phyloP scores from a whole-genome alignment of 2,113 vertebrate genomes.

The Eptatretus burgeri region DNA sequence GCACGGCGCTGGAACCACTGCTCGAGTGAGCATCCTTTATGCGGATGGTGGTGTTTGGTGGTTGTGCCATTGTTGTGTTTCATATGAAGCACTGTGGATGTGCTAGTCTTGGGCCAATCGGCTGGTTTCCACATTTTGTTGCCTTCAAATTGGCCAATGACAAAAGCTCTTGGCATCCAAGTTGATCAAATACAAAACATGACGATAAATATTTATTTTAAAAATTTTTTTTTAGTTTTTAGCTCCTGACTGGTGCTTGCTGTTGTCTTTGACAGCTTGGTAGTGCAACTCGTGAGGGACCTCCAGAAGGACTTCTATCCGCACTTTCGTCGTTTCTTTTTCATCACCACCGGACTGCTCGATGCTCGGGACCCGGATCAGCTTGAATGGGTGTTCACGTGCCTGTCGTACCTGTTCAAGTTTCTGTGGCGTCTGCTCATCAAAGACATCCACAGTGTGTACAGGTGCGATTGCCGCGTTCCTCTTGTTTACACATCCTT shows the following conservation, averaged over 20 bases:
- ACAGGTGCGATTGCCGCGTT: slow-evolving; percentile 24
- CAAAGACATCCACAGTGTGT: slow-evolving; percentile 59
- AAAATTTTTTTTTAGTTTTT: no score
- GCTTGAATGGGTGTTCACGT: slow-evolving; percentile 69
- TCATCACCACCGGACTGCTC: slow-evolving; percentile 40
- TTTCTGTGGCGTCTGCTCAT: slow-evolving; percentile 87
- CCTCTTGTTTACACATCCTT: no score
- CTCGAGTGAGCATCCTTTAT: slow-evolving; percentile 38
- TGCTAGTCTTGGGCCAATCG: no score
- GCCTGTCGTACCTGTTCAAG: slow-evolving; percentile 76
- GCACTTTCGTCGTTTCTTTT: slow-evolving; percentile 64
- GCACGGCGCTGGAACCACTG: slow-evolving; percentile 51
- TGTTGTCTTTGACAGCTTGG: slow-evolving; percentile 24
- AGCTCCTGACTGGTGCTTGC: slow-evolving; percentile 5
- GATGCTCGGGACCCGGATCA: slow-evolving; percentile 66
- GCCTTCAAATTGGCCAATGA: no score
- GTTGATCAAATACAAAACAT: no score
- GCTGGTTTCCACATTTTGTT: no score
- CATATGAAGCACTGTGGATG: no score
- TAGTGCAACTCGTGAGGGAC: slow-evolving; percentile 74
- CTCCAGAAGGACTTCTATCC: slow-evolving; percentile 86
- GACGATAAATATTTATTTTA: no score
- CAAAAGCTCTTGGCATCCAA: no score
- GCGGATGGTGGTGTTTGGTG: no score
- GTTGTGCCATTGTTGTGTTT: no score